Evolutionary conservation across 2,888 invertebrate genomes (phyloP), one percentile per base, ranked within the genome.

Genomic region (Macrophya annulata): DNA sequence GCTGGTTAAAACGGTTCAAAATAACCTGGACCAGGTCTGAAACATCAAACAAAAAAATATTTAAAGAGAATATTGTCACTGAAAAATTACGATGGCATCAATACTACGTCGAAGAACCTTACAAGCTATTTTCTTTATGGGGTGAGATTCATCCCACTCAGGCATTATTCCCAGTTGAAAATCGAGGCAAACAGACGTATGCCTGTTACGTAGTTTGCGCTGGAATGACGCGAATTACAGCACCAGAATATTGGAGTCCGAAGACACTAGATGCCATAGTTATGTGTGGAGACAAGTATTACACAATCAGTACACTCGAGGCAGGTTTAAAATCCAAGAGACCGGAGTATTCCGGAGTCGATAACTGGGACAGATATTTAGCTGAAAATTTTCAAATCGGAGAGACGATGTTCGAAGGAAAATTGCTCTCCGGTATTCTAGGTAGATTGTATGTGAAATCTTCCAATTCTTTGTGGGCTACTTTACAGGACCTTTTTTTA

Each of bases 81-180:
- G 83, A 43, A 0, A 91, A 90, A 51, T 83, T 89, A 68, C 88
- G 89, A 0, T 96, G 96, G 96, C 96, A 96, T 89, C 94, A 96
- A 83, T 97, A 95, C 95, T 95, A 96, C 86, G 95, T 96, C 1
- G 96, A 97, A 90, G 96, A 96, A 87, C 94, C 95, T 3, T 95
- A 95, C 1, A 96, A 96, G 86, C 92, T 97, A 0, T 97, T 94
- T 93, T 96, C 97, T 0, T 92, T 97, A 0, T 95, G 96, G 95
- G 96, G 96, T 0, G 94, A 94, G 51, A 89, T 96, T 21, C 96
- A 96, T 93, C 96, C 96, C 4, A 92, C 94, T 83, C 95, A 96
- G 55, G 89, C 91, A 0, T 94, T 94, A 87, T 97, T 97, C 90
- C 93, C 94, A 0, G 91, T 92, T 17, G 89, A 90, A 1, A 92